phyloP scores from a whole-genome alignment of 2,113 vertebrate species.

The Diphyllodes magnificus region DNA sequence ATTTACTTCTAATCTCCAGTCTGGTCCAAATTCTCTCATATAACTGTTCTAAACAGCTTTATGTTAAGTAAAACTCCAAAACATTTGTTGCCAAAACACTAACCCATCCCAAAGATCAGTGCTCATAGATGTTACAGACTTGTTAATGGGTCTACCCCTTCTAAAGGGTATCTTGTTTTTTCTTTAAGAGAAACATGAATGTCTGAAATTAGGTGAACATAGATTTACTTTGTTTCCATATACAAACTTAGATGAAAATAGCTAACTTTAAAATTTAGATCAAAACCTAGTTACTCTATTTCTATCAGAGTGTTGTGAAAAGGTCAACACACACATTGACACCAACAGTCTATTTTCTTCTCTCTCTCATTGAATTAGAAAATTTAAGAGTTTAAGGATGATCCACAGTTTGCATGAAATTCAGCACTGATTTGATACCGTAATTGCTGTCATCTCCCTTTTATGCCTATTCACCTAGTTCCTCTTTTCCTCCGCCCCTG shows the following conservation, averaged over 20 bases:
- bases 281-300: background rate
- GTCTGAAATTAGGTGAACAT: constrained; percentile 49
- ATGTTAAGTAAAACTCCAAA: background rate
- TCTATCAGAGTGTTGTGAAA: constrained; percentile 43
- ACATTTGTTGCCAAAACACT: background rate
- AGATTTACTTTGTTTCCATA: constrained; percentile 58
- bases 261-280: constrained; percentile 21
- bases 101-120: background rate
- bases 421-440: constrained; percentile 10
- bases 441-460: constrained; percentile 11
- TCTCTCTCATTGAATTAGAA: constrained; percentile 8
- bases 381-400: constrained; percentile 11
- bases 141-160: background rate
- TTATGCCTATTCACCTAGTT: background rate
- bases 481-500: background rate
- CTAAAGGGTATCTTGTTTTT: background rate
- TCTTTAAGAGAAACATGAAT: constrained; percentile 32
- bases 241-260: constrained; percentile 49
- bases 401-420: constrained; percentile 15
- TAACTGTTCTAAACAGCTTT: background rate
- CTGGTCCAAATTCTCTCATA: background rate
- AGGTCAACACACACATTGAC: background rate
- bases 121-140: background rate
- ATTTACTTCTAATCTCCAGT: background rate
- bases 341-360: background rate